Conservation (phyloP, 2,888 invertebrate genomes). For the Drosophila fungiperda region DNA sequence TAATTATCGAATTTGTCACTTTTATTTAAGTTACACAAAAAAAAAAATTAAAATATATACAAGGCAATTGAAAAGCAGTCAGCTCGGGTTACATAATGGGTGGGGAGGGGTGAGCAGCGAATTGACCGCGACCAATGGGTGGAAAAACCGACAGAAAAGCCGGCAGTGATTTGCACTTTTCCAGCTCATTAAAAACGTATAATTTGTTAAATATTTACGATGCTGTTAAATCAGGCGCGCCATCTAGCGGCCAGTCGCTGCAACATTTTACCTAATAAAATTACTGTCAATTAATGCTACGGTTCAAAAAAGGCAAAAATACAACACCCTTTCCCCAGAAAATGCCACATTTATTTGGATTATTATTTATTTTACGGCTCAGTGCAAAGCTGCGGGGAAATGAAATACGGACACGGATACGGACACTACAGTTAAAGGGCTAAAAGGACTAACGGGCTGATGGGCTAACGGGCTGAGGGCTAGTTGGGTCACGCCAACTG, state of each 20-base stretch:
- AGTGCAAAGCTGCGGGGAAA: constrained; percentile 14
- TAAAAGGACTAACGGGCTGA: neutral
- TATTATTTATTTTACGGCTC: constrained; percentile 74
- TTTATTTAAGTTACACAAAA: constrained; percentile 14
- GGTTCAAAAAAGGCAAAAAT: constrained; percentile 22
- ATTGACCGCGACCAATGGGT: constrained; percentile 13
- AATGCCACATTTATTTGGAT: constrained; percentile 70
- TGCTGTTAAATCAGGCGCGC: constrained; percentile 58
- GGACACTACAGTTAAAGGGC: constrained; percentile 1
- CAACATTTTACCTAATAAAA: constrained; percentile 77
- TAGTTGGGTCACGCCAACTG: neutral
- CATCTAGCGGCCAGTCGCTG: constrained; percentile 46
- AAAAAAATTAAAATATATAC: neutral
- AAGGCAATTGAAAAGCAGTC: constrained; percentile 1
- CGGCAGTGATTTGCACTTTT: constrained; percentile 78
- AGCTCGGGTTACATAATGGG: neutral
- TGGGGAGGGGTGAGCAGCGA: no score
- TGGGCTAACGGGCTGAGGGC: neutral
- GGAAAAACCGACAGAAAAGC: constrained; percentile 34
- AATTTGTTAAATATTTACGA: constrained; percentile 80
- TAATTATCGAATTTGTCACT: constrained; percentile 57
- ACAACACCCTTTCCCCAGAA: neutral
- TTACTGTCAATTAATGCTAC: constrained; percentile 76
- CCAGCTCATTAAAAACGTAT: constrained; percentile 80
- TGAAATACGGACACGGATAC: neutral